Evolutionary conservation across 2,888 invertebrate species (phyloP), one percentile per base, ranked within the genome.

Genomic region (Erynnis tages): DNA sequence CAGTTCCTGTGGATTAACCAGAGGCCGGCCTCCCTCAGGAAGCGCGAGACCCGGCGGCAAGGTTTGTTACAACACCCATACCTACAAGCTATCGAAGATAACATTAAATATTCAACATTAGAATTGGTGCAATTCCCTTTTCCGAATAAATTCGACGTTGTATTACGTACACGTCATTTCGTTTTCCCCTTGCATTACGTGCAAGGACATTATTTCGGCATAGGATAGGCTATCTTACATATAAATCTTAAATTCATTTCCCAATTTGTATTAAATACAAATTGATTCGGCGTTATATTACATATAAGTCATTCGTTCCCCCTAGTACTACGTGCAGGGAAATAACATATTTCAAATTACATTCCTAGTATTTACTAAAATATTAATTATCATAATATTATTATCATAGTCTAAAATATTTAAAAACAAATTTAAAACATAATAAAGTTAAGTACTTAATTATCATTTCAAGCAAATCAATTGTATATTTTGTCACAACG

Each of bases 401-500:
- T n/a, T n/a, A n/a, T n/a, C n/a, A n/a, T n/a, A n/a, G n/a, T n/a
- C n/a, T n/a, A n/a, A n/a, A n/a, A n/a, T n/a, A n/a, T n/a, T n/a
- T n/a, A n/a, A n/a, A n/a, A n/a, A n/a, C n/a, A n/a, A n/a, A n/a
- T n/a, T n/a, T n/a, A n/a, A n/a, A n/a, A n/a, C n/a, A n/a, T n/a
- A n/a, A n/a, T n/a, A n/a, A n/a, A n/a, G n/a, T n/a, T n/a, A n/a
- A n/a, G n/a, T n/a, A n/a, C n/a, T n/a, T n/a, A n/a, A n/a, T n/a
- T n/a, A n/a, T n/a, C n/a, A n/a, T n/a, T n/a, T n/a, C 10, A 38
- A 21, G 2, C 10, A 38, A 38, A 38, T 7, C 11, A 5, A 8
- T 38, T 21, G 37, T 7, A 13, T 21, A 21, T 38, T 38, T 11
- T 38, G 37, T 38, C 37, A 38, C 2, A 38, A 16, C 14, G 29